A percentile compares a stretch with the other conserved stretches of the same genome.
phyloP scores from a whole-genome alignment of 2,113 vertebrate species.

The Caranx ignobilis region DNA sequence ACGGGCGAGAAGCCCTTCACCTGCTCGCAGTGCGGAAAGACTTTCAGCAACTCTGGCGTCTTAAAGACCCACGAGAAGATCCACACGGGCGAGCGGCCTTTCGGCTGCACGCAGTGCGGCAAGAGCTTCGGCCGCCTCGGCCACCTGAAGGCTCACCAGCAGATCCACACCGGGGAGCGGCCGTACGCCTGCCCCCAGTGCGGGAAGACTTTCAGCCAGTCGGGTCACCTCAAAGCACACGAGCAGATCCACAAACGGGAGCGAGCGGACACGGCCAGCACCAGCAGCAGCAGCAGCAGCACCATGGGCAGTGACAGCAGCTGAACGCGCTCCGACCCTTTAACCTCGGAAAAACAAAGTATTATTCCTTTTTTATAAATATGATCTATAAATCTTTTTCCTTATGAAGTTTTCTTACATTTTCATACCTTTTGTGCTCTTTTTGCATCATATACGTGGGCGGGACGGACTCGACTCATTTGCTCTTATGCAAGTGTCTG shows the following conservation, averaged over 20 bases:
- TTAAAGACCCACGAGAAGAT: constrained; percentile 87
- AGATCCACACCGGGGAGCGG: constrained; percentile 86
- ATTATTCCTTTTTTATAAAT: constrained; percentile 81
- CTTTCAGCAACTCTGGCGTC: constrained; percentile 86
- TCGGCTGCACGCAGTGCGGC: constrained; percentile 86
- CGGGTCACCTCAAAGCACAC: constrained; percentile 86
- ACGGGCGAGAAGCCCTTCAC: constrained; percentile 80
- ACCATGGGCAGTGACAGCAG: constrained; percentile 76
- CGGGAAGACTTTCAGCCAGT: constrained; percentile 85
- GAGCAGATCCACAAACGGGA: constrained; percentile 86
- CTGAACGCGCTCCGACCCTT: constrained; percentile 65
- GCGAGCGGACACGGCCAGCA: constrained; percentile 70
- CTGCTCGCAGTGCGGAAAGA: constrained; percentile 84
- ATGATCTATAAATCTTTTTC: constrained; percentile 74
- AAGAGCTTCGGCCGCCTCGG: constrained; percentile 86
- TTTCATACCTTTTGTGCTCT: constrained; percentile 80
- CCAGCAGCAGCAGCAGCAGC: constrained; percentile 68
- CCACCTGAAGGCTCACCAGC: constrained; percentile 87
- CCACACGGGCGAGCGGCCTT: constrained; percentile 84
- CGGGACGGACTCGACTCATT: constrained; percentile 70
- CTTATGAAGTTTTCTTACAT: constrained; percentile 66
- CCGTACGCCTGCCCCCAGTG: constrained; percentile 82
- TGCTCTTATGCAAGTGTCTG: constrained; percentile 79
- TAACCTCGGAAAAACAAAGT: constrained; percentile 80
- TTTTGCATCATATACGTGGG: constrained; percentile 71